These are phyloP conservation scores for Burhinus oedicnemus DNA, from an alignment of 2,113 vertebrate genomes.

Conservation along the genomic window DNA sequence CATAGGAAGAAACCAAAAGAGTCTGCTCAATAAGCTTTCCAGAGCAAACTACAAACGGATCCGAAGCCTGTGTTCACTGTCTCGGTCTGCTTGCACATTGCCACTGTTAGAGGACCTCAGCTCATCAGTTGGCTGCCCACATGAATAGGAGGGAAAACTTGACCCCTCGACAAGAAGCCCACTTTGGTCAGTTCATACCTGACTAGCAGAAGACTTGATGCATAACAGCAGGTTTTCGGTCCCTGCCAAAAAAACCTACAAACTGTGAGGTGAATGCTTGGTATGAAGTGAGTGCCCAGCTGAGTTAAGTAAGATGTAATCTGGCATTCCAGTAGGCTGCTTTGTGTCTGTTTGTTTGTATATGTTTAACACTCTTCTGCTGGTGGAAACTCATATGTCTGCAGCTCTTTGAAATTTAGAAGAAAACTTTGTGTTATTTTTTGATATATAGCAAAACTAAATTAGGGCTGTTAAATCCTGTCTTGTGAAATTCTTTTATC, in stretches of 20 bases:
- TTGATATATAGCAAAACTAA: neutral
- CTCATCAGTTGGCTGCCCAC: neutral
- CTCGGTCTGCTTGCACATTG: neutral
- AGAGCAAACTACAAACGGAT: neutral
- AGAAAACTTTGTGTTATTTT: neutral
- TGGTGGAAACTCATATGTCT: neutral
- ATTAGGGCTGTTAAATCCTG: neutral
- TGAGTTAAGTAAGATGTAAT: neutral
- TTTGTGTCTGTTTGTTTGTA: neutral
- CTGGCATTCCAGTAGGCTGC: neutral
- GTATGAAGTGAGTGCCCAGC: neutral
- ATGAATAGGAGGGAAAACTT: neutral
- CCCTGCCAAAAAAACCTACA: neutral
- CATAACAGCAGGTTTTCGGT: neutral
- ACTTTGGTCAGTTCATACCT: neutral
- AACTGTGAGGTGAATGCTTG: neutral
- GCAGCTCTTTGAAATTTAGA: neutral
- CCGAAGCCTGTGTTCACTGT: accelerated
- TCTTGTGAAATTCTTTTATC: neutral
- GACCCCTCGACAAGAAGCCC: neutral
- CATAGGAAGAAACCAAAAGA: neutral
- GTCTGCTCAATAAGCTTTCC: neutral
- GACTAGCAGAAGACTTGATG: neutral
- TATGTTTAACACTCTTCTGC: neutral
- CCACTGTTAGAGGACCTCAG: neutral